Evolutionary conservation across 2,888 invertebrate genomes (phyloP).

Genomic region (Nomada fucata): DNA sequence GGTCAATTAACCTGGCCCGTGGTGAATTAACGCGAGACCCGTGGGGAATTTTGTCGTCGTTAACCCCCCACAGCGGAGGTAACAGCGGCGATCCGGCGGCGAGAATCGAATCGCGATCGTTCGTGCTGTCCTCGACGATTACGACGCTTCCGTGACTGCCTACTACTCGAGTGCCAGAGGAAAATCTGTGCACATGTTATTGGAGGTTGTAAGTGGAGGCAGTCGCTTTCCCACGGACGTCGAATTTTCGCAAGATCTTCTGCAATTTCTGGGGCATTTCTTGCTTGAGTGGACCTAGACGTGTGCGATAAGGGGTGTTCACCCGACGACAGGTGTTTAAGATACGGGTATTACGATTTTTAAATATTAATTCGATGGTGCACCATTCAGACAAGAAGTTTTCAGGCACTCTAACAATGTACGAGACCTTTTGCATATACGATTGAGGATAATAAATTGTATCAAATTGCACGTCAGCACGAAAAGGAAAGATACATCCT

Average conservation of each 20-base stretch:
- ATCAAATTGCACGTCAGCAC: too few relatives aligned
- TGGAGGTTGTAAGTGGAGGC: background rate
- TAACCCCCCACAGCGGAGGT: conserved; percentile 67
- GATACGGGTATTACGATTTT: too few relatives aligned
- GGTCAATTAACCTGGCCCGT: conserved; percentile 68
- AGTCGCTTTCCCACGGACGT: conserved; percentile 26
- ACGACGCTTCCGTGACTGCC: background rate
- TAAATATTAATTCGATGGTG: too few relatives aligned
- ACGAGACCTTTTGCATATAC: too few relatives aligned
- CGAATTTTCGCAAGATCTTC: conserved; percentile 12
- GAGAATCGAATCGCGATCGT: conserved; percentile 41
- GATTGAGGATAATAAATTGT: too few relatives aligned
- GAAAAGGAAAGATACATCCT: too few relatives aligned
- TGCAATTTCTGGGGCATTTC: background rate
- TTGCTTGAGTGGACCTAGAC: background rate
- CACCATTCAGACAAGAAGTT: too few relatives aligned
- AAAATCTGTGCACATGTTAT: background rate
- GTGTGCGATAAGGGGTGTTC: background rate
- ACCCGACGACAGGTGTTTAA: background rate
- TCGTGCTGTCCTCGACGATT: background rate
- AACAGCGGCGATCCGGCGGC: conserved; percentile 38
- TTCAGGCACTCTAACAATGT: too few relatives aligned
- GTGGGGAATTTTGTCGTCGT: conserved; percentile 65
- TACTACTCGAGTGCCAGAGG: background rate
- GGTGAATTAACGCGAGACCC: conserved; percentile 61